A percentile compares a stretch with the other conserved stretches of the same genome.
Evolutionary conservation across 2,113 vertebrate genomes (phyloP).

Genomic region (Pedionomus torquatus): DNA sequence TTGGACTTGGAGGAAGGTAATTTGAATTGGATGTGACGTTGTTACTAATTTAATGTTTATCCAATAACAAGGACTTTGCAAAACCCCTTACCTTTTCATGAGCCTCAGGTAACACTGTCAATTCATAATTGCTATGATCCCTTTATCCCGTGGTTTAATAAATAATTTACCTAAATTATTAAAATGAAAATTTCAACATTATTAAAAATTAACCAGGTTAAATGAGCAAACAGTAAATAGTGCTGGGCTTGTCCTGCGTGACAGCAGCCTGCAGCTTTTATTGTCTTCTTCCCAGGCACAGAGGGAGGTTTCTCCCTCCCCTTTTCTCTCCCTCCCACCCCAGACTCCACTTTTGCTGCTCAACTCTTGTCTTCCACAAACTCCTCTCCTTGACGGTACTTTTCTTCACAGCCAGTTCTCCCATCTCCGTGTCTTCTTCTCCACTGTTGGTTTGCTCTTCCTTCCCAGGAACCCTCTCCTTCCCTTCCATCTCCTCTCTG

Average conservation of each 20-base stretch:
- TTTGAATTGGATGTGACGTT: conserved; percentile 68
- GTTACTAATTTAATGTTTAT: conserved; percentile 75
- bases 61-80: conserved; percentile 71
- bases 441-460: neutral
- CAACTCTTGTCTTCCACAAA: conserved; percentile 46
- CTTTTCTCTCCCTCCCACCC: neutral
- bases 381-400: conserved; percentile 15
- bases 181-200: conserved; percentile 84
- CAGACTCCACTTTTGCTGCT: neutral
- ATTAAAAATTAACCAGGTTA: conserved; percentile 85
- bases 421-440: neutral
- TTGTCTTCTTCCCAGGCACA: conserved; percentile 52
- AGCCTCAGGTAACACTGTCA: conserved; percentile 75
- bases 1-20: conserved; percentile 10
- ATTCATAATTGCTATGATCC: conserved; percentile 78
- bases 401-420: neutral
- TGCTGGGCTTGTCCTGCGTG: conserved; percentile 64
- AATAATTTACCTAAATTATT: conserved; percentile 85
- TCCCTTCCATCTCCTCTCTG: neutral
- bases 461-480: neutral
- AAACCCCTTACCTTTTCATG: conserved; percentile 71
- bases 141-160: conserved; percentile 78
- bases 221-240: conserved; percentile 81
- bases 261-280: conserved; percentile 58
- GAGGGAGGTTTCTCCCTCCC: conserved; percentile 8